Conservation (phyloP, 2,797 vertebrate genomes). For the Gymnoscopelus microlampas region DNA sequence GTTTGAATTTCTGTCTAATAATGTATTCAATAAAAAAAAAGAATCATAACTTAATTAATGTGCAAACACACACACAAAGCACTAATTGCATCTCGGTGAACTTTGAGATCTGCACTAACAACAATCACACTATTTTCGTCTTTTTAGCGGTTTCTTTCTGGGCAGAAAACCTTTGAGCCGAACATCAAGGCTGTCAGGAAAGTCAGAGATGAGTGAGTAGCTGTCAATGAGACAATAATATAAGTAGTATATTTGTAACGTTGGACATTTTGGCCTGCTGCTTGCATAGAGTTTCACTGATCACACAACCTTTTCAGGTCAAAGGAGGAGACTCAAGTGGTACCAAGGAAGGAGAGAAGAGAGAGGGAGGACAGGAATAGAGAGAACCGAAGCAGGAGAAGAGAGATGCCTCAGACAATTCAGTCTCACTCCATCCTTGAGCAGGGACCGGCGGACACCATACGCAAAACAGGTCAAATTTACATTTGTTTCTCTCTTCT, state of each 20-base stretch:
- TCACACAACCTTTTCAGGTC: slow-evolving; percentile 48
- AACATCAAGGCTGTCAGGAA: slow-evolving; percentile 81
- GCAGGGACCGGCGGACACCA: slow-evolving; percentile 77
- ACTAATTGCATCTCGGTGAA: too few species aligned
- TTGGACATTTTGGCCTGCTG: not conserved
- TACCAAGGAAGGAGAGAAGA: slow-evolving; percentile 71
- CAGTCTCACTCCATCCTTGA: slow-evolving; percentile 87
- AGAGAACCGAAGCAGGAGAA: slow-evolving; percentile 73
- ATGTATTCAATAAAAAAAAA: too few species aligned
- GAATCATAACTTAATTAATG: too few species aligned
- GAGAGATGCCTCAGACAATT: slow-evolving; percentile 77
- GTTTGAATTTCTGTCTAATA: too few species aligned
- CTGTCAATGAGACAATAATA: not conserved
- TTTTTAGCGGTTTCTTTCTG: not conserved
- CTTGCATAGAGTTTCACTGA: not conserved
- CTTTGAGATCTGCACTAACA: too few species aligned
- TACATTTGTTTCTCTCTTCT: not conserved
- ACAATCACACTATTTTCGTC: not conserved
- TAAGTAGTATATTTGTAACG: not conserved
- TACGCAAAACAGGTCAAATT: slow-evolving; percentile 71
- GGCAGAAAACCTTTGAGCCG: slow-evolving; percentile 81
- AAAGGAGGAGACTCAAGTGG: slow-evolving; percentile 54
- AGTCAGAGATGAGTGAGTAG: slow-evolving; percentile 83
- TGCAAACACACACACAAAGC: too few species aligned
- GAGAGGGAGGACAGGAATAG: slow-evolving; percentile 62